Base-by-base conservation (phyloP, 2,888 invertebrate species). In the Blastobasis lacticolella region DNA sequence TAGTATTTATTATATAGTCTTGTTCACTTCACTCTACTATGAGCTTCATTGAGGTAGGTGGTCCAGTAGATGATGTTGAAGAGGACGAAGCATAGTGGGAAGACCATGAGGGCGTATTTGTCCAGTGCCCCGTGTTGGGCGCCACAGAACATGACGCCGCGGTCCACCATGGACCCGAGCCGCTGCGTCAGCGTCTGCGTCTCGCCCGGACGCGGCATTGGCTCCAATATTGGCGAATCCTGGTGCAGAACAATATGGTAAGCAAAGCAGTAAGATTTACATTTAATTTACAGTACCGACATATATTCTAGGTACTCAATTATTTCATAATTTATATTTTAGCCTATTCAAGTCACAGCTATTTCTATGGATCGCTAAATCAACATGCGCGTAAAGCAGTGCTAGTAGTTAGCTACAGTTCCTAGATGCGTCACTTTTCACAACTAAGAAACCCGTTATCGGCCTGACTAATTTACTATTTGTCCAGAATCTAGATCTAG, bases 21-120 rank as follows among this genome's bases (percentile, higher is more conserved):
- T 23, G 23, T 7, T 45, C 49, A 49, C 49, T 43, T 49, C 43
- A 23, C 23, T 23, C 23, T 23, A 23, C 23, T 23, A 59, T 83
- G 73, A 38, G 91, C 90, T 67, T 90, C 91, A 73, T 83, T 90
- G 53, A 91, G 81, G 71, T 91, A 91, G 53, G 90, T 88, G 58
- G 90, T 89, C 91, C 91, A 91, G 70, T 91, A 91, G 55, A 89
- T 88, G 54, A 89, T 71, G 45, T 90, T 82, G 66, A 91, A 91
- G 4, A 91, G 78, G 41, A 88, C 58, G 74, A 91, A 91, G 68
- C 90, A 88, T 54, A 90, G 55, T 1, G 91, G 91, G 69, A 91
- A 91, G 45, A 91, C 56, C 57, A 90, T 89, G n/a, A 91, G 83
- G 6, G 91, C 91, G 57, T 89, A 88, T 67, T 90, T 89, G 71